Evolutionary conservation across 1,140 invertebrate genomes (phyloP).

Genomic region (Aphaenogaster rudis): DNA sequence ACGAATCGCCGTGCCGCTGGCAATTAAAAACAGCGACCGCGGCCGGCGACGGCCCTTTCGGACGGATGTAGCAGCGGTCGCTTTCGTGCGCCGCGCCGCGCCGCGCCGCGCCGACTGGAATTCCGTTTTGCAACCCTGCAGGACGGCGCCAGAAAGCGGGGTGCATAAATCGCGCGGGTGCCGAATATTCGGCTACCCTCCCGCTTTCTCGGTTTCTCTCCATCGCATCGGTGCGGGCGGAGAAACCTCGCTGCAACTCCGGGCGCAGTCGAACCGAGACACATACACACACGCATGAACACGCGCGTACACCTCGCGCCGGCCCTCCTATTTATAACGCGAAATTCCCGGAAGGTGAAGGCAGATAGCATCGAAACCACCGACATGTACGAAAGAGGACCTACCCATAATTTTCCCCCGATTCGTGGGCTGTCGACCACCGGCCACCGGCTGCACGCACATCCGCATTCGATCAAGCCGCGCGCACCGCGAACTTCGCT

Average conservation of each 20-base stretch:
- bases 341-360: slow-evolving; percentile 77
- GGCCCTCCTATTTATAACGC: slow-evolving; percentile 77
- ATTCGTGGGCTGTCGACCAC: slow-evolving; percentile 70
- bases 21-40: slow-evolving; percentile 55
- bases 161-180: slow-evolving; percentile 74
- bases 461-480: slow-evolving; percentile 79
- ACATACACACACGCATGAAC: neutral
- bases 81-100: slow-evolving; percentile 60
- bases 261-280: slow-evolving; percentile 31
- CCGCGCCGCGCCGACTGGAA: slow-evolving; percentile 36
- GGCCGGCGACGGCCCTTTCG: neutral
- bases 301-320: slow-evolving; percentile 1
- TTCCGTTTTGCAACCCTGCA: slow-evolving; percentile 14
- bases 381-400: slow-evolving; percentile 73
- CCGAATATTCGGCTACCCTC: slow-evolving; percentile 64
- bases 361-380: slow-evolving; percentile 76
- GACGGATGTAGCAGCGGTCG: neutral
- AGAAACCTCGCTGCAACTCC: slow-evolving; percentile 45
- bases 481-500: slow-evolving; percentile 47
- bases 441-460: slow-evolving; percentile 75
- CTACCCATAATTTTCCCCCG: slow-evolving; percentile 76
- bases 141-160: slow-evolving; percentile 35
- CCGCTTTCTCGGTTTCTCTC: slow-evolving; percentile 27
- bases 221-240: neutral
- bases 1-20: slow-evolving; percentile 28